These are phyloP conservation scores for Ursus arctos DNA, from an alignment of 2,113 vertebrate genomes.

Conservation along the genomic window DNA sequence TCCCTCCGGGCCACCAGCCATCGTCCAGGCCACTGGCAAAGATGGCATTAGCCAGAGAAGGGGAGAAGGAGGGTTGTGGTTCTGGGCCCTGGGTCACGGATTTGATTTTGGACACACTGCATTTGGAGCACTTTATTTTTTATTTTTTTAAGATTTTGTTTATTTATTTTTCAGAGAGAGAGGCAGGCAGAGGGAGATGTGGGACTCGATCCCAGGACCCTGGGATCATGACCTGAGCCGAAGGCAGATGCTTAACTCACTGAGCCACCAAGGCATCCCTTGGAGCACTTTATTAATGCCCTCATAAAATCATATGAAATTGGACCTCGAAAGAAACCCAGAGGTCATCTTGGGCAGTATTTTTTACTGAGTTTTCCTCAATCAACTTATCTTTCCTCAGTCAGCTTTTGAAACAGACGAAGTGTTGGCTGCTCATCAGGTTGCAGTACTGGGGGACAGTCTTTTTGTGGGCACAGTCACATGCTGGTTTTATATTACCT, in stretches of 20 bases:
- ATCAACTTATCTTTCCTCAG: not conserved
- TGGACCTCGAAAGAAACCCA: not conserved
- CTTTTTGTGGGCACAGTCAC: not conserved
- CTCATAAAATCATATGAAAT: not conserved
- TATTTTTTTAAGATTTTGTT: no score
- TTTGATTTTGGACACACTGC: not conserved
- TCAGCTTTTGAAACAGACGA: not conserved
- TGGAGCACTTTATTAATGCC: not conserved
- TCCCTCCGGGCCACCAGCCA: not conserved
- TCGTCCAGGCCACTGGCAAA: not conserved
- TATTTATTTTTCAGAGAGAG: no score
- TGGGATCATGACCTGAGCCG: no score
- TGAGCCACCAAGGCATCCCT: not conserved
- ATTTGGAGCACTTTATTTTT: not conserved
- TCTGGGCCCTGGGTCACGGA: not conserved
- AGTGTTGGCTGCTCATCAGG: not conserved
- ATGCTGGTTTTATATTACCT: not conserved
- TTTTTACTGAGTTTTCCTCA: not conserved
- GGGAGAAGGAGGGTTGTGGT: not conserved
- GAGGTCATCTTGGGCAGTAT: not conserved
- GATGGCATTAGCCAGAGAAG: not conserved
- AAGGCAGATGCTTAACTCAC: no score
- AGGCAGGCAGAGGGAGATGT: no score
- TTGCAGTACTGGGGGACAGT: not conserved
- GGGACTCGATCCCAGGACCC: no score